Evolutionary conservation across 1,140 invertebrate genomes (phyloP).

Genomic region (Platorchestia sp.): DNA sequence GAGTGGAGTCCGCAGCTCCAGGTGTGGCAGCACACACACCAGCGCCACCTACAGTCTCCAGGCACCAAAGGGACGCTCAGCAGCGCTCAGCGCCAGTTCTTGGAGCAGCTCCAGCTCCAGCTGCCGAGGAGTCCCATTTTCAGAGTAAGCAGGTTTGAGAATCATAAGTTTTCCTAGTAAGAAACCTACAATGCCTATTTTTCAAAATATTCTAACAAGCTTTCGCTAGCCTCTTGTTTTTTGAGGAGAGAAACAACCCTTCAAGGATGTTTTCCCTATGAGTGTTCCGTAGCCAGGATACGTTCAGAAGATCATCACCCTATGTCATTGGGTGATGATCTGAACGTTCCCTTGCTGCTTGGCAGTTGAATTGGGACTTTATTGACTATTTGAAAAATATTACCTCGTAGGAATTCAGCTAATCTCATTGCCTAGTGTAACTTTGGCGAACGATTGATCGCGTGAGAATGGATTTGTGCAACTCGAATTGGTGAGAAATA

Average conservation of each 20-base stretch:
- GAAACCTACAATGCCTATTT: background rate
- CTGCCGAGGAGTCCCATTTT: constrained; percentile 44
- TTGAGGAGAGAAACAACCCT: background rate
- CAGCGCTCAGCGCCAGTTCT: constrained; percentile 6
- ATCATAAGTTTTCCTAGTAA: background rate
- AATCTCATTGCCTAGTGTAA: too few species aligned
- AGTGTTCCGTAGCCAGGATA: background rate
- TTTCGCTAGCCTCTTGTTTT: background rate
- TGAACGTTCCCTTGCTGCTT: too few species aligned
- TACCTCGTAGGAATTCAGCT: too few species aligned
- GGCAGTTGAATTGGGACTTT: too few species aligned
- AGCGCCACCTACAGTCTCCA: too few species aligned
- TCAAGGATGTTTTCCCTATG: too few species aligned
- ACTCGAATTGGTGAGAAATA: too few species aligned
- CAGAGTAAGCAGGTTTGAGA: background rate
- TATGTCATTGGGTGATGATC: too few species aligned
- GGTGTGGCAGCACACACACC: constrained; percentile 9
- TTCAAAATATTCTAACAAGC: background rate
- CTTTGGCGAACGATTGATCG: too few species aligned
- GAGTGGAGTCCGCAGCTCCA: constrained; percentile 29
- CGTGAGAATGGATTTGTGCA: too few species aligned
- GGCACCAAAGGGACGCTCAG: background rate
- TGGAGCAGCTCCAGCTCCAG: constrained; percentile 5
- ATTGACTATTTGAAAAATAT: too few species aligned
- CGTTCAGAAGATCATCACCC: background rate